Conservation (phyloP, 2,888 invertebrate genomes). For the Tachina grossa region DNA sequence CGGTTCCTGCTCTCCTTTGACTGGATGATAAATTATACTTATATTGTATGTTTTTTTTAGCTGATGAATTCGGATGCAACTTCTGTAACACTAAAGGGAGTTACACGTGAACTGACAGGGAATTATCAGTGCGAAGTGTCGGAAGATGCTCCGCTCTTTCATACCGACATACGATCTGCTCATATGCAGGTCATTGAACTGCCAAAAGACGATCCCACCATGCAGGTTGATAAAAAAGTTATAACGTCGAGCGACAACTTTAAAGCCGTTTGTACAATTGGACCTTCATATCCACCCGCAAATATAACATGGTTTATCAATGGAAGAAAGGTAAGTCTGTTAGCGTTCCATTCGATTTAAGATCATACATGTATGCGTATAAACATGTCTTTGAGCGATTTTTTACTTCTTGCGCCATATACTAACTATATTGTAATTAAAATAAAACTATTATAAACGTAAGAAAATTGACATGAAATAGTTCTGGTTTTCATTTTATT, state of each 20-base stretch:
- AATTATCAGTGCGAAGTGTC: constrained; percentile 85
- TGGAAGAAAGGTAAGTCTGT: constrained; percentile 83
- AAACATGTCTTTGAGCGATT: neutral
- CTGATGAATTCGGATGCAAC: constrained; percentile 84
- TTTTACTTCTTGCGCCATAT: no score
- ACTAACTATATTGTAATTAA: no score
- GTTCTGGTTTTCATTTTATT: no score
- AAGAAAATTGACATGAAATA: no score
- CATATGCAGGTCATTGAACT: constrained; percentile 85
- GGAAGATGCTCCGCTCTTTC: constrained; percentile 85
- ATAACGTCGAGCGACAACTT: constrained; percentile 84
- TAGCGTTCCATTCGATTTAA: neutral
- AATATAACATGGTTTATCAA: constrained; percentile 85
- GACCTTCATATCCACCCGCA: constrained; percentile 84
- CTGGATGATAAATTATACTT: neutral
- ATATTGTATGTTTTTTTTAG: constrained; percentile 77
- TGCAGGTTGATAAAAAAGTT: constrained; percentile 84
- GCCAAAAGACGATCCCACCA: constrained; percentile 84
- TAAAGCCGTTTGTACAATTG: constrained; percentile 84
- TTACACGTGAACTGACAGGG: constrained; percentile 84
- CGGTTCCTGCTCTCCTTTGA: no score
- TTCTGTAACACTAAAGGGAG: constrained; percentile 84
- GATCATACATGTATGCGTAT: no score
- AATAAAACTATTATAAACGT: no score
- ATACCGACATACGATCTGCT: constrained; percentile 84